These are phyloP conservation scores for Sternarchorhynchus goeldii DNA, from an alignment of 2,797 vertebrate species.

Conservation along the genomic window DNA sequence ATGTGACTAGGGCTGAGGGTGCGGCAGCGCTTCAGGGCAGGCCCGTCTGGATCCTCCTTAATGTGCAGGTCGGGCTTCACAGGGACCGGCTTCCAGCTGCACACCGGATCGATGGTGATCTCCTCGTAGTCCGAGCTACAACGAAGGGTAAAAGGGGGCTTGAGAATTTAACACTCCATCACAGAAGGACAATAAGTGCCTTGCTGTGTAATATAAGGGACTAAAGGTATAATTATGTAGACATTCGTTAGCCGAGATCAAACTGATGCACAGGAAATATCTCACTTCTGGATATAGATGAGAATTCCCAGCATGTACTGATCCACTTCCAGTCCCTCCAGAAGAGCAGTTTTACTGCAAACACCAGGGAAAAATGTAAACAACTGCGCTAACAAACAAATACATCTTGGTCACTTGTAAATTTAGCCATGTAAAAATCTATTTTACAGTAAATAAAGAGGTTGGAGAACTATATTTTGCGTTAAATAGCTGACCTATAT, in stretches of 20 bases:
- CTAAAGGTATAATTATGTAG: not conserved
- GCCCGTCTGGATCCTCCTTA: conserved; percentile 92
- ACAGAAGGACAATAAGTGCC: not conserved
- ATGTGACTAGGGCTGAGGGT: conserved; percentile 92
- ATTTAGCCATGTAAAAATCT: no score
- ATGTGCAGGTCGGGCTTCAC: conserved; percentile 89
- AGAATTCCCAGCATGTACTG: conserved; percentile 97
- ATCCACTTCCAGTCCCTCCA: conserved; percentile 94
- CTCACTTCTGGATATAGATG: conserved; percentile 95
- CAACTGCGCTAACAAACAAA: not conserved
- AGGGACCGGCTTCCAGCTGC: conserved; percentile 93
- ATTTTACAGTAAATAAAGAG: no score
- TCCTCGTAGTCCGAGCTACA: conserved; percentile 91
- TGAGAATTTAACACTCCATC: not conserved
- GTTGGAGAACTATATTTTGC: no score
- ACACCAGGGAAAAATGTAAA: conserved; percentile 4
- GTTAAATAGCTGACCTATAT: not conserved
- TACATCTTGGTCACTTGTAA: not conserved
- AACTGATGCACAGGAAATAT: not conserved
- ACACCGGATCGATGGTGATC: conserved; percentile 95
- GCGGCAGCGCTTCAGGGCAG: conserved; percentile 88
- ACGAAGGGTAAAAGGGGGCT: not conserved
- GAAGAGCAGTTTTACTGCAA: conserved; percentile 89
- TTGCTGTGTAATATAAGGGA: not conserved
- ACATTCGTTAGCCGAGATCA: not conserved